A percentile compares a stretch with the other conserved stretches of the same genome.
These are phyloP conservation scores for Xanthostigma xanthostigma DNA, from an alignment of 2,888 invertebrate genomes.

Conservation along the genomic window DNA sequence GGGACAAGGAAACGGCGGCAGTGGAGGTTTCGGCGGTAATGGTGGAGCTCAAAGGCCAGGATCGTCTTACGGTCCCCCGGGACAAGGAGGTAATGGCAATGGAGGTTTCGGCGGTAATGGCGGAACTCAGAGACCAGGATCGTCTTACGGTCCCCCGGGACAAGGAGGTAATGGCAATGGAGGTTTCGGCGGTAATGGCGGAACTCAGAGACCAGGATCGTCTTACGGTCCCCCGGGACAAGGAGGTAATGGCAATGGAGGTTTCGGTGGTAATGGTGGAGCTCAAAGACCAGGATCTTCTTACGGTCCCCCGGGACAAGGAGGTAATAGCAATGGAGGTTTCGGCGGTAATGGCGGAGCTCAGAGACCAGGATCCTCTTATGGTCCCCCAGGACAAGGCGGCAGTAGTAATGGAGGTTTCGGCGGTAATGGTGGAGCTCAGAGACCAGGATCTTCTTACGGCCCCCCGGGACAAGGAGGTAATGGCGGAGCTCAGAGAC, in stretches of 20 bases:
- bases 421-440: conserved; percentile 13
- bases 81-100: conserved; percentile 14
- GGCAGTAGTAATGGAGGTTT: conserved; percentile 15
- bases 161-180: conserved; percentile 18
- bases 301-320: conserved; percentile 13
- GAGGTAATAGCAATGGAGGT: conserved; percentile 12
- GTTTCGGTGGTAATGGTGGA: conserved; percentile 11
- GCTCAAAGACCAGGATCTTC: conserved; percentile 7
- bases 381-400: conserved; percentile 10
- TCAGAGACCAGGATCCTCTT: conserved; percentile 6
- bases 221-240: conserved; percentile 25
- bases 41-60: conserved; percentile 9
- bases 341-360: conserved; percentile 10
- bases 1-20: conserved; percentile 15
- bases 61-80: conserved; percentile 24
- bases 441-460: conserved; percentile 27
- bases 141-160: conserved; percentile 26
- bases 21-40: conserved; percentile 16
- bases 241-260: conserved; percentile 9
- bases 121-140: conserved; percentile 17
- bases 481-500: conserved; percentile 1
- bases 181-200: conserved; percentile 14
- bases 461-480: conserved; percentile 19
- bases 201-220: conserved; percentile 21
- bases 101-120: conserved; percentile 16